Base-by-base conservation (phyloP, 2,797 vertebrate species). In the Phoebastria nigripes region DNA sequence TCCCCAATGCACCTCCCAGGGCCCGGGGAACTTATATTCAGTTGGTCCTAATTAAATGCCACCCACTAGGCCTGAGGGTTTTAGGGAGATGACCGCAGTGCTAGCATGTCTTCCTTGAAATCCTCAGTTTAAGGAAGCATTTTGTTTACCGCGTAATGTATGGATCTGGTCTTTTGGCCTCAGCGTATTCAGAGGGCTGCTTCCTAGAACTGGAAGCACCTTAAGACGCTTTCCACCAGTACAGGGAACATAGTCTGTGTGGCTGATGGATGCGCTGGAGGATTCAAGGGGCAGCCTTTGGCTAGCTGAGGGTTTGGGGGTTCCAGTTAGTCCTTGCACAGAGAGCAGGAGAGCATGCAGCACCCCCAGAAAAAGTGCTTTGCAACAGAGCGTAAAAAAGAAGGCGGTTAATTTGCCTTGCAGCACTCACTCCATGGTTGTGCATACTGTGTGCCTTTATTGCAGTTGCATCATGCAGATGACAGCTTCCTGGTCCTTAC, bases 401-500 rank as follows among this genome's bases (percentile, higher is more conserved):
- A n/a, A 39, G 49, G 55, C 28, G 42, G 12, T 6, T 49, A 1
- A 26, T 74, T 33, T 73, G 31, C 67, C 62, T 44, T 28, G 39
- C 29, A 59, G 51, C 22, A 11, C 67, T 91, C 3, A 3, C 25
- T 13, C 44, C 31, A 20, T 21, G 1, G 0, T 9, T 4, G 15
- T 61, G 63, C 13, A 1, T 22, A 2, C 37, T 20, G 2, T 73
- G 29, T 84, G 69, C 35, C 88, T 67, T 47, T 39, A 33, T 87
- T 97, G 87, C 97, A 99, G 99, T 70, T 99, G 70, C 98, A 99
- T 47, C 99, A 99, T 1, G 98, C 98, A 4, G 98, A 99, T 0
- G 99, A 99, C 93, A 97, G 99, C 21, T 99, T 99, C 97, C 97
- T 99, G 94, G 99, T 99, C 16, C 98, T 99, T 96, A 99, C 99